Evolutionary conservation across 2,888 invertebrate species (phyloP).

Genomic region (Nomada fabriciana): DNA sequence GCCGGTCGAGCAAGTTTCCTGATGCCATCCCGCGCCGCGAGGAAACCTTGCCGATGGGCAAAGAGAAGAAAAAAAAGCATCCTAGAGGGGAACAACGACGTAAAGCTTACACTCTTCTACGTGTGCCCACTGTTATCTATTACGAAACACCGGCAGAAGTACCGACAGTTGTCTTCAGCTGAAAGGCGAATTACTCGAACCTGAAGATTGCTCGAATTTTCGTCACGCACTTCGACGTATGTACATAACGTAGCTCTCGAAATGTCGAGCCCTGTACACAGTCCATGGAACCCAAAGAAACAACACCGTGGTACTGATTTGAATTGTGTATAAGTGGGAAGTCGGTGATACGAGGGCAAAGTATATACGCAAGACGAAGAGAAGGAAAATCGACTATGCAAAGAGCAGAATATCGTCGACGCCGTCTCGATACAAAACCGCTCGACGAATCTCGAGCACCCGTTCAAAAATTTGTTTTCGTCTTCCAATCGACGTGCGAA

Average conservation of each 20-base stretch:
- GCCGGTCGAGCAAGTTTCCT: conserved; percentile 67
- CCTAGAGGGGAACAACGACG: neutral
- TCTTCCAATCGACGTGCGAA: too few relatives aligned
- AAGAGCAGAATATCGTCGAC: neutral
- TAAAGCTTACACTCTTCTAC: neutral
- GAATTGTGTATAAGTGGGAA: conserved; percentile 1
- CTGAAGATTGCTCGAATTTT: neutral
- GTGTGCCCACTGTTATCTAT: neutral
- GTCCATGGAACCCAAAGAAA: neutral
- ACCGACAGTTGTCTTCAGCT: neutral
- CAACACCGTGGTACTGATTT: neutral
- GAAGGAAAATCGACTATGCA: neutral
- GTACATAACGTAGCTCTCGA: too few relatives aligned
- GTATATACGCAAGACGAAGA: neutral
- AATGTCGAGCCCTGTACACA: neutral
- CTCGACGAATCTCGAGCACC: neutral
- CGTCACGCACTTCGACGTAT: neutral
- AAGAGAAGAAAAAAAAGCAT: neutral
- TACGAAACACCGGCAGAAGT: neutral
- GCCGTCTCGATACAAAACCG: neutral
- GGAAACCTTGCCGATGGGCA: conserved; percentile 20
- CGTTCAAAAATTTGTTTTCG: neutral
- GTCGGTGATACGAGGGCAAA: neutral
- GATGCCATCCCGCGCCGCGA: conserved; percentile 17
- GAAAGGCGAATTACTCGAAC: neutral